Evolutionary conservation across 2,888 invertebrate species (phyloP), one percentile per base, ranked within the genome.

Genomic region (Apomyelois bistriatella): DNA sequence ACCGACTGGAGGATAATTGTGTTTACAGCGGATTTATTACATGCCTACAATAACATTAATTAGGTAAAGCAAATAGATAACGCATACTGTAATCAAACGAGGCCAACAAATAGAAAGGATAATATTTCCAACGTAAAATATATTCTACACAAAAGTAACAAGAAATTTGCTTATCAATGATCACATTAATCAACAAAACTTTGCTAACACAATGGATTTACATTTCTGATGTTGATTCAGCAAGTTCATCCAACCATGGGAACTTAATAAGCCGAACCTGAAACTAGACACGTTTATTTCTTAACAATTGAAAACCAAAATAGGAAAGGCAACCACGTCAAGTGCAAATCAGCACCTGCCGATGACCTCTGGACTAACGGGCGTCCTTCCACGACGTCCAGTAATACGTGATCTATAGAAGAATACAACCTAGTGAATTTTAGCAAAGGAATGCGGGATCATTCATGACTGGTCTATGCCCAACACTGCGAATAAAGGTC

Each of bases 331-430:
- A 74, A 72, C 82, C 79, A 78, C 80, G 81, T 85, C 88, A 85
- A 84, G 82, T 76, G 75, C 76, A 79, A 82, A 85, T 85, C 82
- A 77, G 75, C 88, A 89, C 88, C 85, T 88, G 88, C 74, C 79
- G 82, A 80, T 82, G 88, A 87, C 86, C 88, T 72, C 77, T 54
- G 66, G 64, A 65, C 79, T 88, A 88, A 87, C 88, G 87, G 76
- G 76, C 76, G 78, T 77, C 80, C 84, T 76, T 74, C 66, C 58
- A 65, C 58, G 60, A 56, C 62, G 61, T 59, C 72, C 69, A 70
- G 63, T 68, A 59, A 62, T 53, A 55, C 51, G 51, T 53, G 68
- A 66, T 58, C 72, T 60, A 64, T 56, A 62, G 57, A 51, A 52
- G 10, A 50, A 35, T 53, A 46, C 53, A 48, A 32, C 52, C 30